Evolutionary conservation across 2,888 invertebrate species (phyloP), one percentile per base, ranked within the genome.

Genomic region (Ophraella communa): DNA sequence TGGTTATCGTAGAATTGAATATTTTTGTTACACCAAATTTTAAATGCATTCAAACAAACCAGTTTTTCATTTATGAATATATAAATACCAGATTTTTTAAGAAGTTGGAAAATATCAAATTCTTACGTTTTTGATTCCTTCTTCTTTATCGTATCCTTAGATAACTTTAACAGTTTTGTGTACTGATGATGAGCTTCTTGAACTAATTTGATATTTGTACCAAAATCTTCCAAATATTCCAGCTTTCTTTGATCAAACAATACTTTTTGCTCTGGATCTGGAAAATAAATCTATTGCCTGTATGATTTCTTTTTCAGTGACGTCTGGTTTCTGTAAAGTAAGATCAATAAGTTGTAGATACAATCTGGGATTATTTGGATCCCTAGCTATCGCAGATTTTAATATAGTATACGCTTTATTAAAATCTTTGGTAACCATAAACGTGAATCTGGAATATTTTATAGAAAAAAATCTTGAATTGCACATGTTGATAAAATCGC

Each of bases 141-240:
- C 74, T 86, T 88, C 76, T 91, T 91, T 79, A 90, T 86, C 70
- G 85, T 83, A 53, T 89, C 89, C 78, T 88, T 88, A 73, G 87
- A 85, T 65, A 88, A 85, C 74, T 87, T 87, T 24, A 80, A 67
- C 30, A 76, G 84, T 70, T 85, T 85, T 64, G 87, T 86, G 72
- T 87, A 87, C 55, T 88, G 87, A 60, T 87, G 87, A 64, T 87
- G 85, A 0, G 89, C 87, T 71, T 87, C 86, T 79, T 91, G 87
- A 69, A 93, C 90, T 68, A 87, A 86, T 67, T 88, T 87, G 57
- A 95, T 89, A 71, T 91, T 91, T 1, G 86, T 84, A 64, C 96
- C 94, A 78, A 96, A 92, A 84, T 98, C 98, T 85, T 98, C 98
- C 54, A 98, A 87, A 79, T 96, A 95, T 83, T 98, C 98, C 65